Base-by-base conservation (phyloP, 2,113 vertebrate genomes). In the Leptocoma aspasia region DNA sequence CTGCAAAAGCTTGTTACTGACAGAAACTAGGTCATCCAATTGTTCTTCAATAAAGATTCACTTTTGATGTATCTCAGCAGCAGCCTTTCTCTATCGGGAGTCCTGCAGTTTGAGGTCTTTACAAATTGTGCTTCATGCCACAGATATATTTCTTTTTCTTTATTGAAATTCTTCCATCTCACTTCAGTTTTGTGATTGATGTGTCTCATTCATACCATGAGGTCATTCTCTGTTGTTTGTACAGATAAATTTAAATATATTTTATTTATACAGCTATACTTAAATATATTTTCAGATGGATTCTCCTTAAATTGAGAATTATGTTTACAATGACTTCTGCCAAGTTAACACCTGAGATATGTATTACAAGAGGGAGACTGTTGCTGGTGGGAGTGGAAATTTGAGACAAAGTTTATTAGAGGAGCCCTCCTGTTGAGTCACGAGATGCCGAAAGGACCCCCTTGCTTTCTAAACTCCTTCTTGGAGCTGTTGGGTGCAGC, bases 1-100 rank as follows among this genome's bases (percentile, higher is more conserved):
- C 89, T 94, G 79, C 80, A 97, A 96, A 97, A 94, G 63, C 63
- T 30, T 90, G 70, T 88, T 96, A 68, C 92, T 97, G 95, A 95
- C 94, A 96, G 94, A 97, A 98, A 97, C 82, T 97, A 95, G 97
- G 97, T 97, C 96, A 97, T 93, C 61, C 88, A 88, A 96, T 96
- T 97, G 95, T 96, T 98, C 90, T 92, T 94, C 94, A 97, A 95
- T 97, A 96, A 98, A 96, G 89, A 91, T 73, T 72, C 89, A 90
- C 94, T 96, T 98, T 97, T 97, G 94, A 97, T 96, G 93, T 95
- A 21, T 77, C 92, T 94, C 95, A 96, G 96, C 90, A 97, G 95
- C 86, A 79, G 79, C 60, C 76, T 89, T 81, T 95, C 90, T 96
- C 86, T 95, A 97, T 83, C n/a, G 53, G 82, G 68, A 97, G 66